Evolutionary conservation across 2,113 vertebrate species (phyloP).

Genomic region (Taurulus bubalis): DNA sequence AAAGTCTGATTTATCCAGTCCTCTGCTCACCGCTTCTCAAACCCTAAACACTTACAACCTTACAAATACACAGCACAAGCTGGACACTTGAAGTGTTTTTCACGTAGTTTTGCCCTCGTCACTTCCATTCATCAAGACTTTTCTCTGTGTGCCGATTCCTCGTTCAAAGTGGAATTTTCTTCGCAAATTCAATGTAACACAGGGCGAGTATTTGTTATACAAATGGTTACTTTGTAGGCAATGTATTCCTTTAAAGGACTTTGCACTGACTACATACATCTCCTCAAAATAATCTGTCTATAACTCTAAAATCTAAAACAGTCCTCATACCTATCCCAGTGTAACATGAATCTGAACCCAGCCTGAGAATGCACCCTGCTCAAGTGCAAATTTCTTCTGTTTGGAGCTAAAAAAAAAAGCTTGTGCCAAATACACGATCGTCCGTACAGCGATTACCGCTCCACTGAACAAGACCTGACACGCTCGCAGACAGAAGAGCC

Average conservation of each 20-base stretch:
- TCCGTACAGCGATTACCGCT: constrained; percentile 8
- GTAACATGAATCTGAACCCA: neutral
- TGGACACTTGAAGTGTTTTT: too few relatives aligned
- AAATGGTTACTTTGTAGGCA: neutral
- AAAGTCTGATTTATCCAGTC: neutral
- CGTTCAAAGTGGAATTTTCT: neutral
- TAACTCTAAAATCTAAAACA: neutral
- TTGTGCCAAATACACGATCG: neutral
- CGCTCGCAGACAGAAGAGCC: constrained; percentile 33
- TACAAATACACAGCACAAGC: neutral
- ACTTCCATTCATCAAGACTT: too few relatives aligned
- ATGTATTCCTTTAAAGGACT: neutral
- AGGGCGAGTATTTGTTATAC: neutral
- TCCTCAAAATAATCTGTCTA: neutral
- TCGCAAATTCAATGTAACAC: neutral
- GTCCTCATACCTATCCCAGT: neutral
- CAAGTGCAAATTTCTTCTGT: too few relatives aligned
- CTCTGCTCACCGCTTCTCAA: too few relatives aligned
- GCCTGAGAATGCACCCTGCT: neutral
- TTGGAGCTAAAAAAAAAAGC: constrained; percentile 28
- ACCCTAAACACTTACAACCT: neutral
- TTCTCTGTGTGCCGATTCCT: neutral
- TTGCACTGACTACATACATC: neutral
- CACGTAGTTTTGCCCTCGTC: neutral
- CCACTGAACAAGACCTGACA: constrained; percentile 53